Base-by-base conservation (phyloP, 2,888 invertebrate species). In the Falcaria lacertinaria region DNA sequence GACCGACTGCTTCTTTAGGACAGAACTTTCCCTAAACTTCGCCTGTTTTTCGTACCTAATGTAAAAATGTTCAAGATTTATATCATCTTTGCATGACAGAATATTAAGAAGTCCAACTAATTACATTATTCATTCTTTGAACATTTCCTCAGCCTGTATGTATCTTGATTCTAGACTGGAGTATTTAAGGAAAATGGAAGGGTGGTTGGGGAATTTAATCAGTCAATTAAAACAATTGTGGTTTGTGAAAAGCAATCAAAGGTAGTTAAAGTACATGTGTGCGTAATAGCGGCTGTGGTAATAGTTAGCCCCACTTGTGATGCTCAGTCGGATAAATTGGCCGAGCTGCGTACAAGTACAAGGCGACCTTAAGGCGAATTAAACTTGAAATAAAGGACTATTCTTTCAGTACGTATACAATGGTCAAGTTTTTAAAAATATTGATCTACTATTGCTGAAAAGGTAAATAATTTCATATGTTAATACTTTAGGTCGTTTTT, bases 221-320 rank as follows among this genome's bases (percentile, higher is more conserved):
- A 7, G 51, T 50, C 80, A 80, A 80, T 79, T 80, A 76, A 65
- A 66, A 51, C 74, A 78, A 78, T 80, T 79, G 76, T 51, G 54
- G 44, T 51, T 48, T 55, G 59, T 54, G 64, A 57, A 76, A 72
- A 74, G 71, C 62, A 72, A 74, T 57, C 59, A 55, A 57, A 51
- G 36, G 51, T 45, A 34, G 14, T 42, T 35, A n/a, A n/a, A n/a
- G 14, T 39, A 61, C 60, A 54, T 52, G 52, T 52, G 47, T 57
- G 58, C 45, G 54, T 52, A 46, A 37, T 34, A 38, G 47, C n/a
- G n/a, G n/a, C 50, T 43, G 43, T 47, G 28, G 11, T 28, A 28
- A 15, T 41, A 41, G 38, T 33, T 37, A n/a, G 33, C 44, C 50
- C 55, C 62, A 68, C 64, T 65, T 58, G 61, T 54, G 55, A 60